Base-by-base conservation (phyloP, 2,113 vertebrate genomes). In the Rhineura floridana region DNA sequence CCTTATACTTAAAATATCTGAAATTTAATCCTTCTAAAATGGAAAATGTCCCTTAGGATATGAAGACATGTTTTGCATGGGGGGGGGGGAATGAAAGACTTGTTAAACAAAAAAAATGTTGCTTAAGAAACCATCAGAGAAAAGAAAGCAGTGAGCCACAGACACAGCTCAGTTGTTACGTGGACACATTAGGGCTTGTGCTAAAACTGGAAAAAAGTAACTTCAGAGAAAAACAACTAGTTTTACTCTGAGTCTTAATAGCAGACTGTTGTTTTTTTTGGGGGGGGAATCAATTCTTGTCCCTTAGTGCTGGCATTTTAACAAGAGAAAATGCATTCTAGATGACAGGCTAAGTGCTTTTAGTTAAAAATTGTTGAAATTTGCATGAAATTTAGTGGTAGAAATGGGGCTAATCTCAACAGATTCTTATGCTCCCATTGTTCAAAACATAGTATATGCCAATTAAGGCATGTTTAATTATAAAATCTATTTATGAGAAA, bases 391-490 rank as follows among this genome's bases (percentile, higher is more conserved):
- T 39, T 79, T 69, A 42, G 23, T 59, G 50, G 78, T 39, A 69
- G 85, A 80, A 77, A 86, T 55, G 15, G n/a, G 48, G 67, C 65
- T 80, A 87, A 70, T 85, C 30, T 5, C n/a, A 84, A 9, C 21
- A 52, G 25, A 75, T 42, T 30, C 28, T 11, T 72, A 59, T 9
- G 52, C 52, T 46, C 39, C 77, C 59, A 81, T 81, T 87, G 86
- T 81, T 72, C 50, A 55, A 59, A 59, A 70, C 36, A 72, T 19
- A 62, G 36, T 55, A 28, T 30, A 59, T 81, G 28, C 77, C 65
- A 87, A 87, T 81, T 72, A 87, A 72, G 67, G 50, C 36, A 72
- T 59, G 65, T 81, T 87, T 81, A 87, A 87, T 87, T 87, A 81
- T 28, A 87, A 87, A 59, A 87, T 81, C 78, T 72, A 52, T 25